phyloP scores from a whole-genome alignment of 2,888 invertebrate genomes.

The Torymus tubicola region DNA sequence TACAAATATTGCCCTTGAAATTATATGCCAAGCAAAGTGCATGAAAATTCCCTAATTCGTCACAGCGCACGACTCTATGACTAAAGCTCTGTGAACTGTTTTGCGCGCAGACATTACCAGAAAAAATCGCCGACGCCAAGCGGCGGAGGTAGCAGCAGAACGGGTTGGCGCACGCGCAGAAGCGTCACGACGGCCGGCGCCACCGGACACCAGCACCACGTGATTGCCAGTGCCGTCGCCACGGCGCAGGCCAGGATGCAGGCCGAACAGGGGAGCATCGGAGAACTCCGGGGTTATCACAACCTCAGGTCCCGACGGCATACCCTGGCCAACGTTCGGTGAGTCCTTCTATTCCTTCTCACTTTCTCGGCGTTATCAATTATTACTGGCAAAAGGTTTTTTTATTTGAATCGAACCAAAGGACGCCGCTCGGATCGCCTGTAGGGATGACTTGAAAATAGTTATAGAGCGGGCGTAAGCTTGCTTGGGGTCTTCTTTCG shows the following conservation, averaged over 20 bases:
- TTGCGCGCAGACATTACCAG: constrained; percentile 70
- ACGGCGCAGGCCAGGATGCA: constrained; percentile 85
- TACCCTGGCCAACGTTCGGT: constrained; percentile 95
- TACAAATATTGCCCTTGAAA: no score
- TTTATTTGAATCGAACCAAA: not conserved
- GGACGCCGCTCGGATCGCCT: no score
- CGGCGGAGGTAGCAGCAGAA: constrained; percentile 70
- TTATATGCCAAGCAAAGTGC: no score
- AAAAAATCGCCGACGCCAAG: constrained; percentile 76
- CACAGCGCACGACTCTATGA: not conserved
- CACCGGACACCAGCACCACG: constrained; percentile 73
- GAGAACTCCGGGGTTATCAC: constrained; percentile 92
- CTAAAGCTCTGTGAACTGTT: constrained; percentile 50
- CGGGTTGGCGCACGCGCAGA: constrained; percentile 74
- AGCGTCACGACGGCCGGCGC: constrained; percentile 74
- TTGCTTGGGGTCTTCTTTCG: no score
- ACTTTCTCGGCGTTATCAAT: constrained; percentile 4
- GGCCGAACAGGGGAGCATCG: constrained; percentile 94
- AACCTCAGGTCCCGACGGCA: constrained; percentile 92
- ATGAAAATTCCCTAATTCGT: no score
- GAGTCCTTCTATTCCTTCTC: constrained; percentile 77
- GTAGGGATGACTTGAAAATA: no score
- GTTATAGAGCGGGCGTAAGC: no score
- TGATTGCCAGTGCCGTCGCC: constrained; percentile 74
- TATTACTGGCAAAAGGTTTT: not conserved